Base-by-base conservation (phyloP, 1,140 invertebrate species). In the Caenorhabditis brenneri region DNA sequence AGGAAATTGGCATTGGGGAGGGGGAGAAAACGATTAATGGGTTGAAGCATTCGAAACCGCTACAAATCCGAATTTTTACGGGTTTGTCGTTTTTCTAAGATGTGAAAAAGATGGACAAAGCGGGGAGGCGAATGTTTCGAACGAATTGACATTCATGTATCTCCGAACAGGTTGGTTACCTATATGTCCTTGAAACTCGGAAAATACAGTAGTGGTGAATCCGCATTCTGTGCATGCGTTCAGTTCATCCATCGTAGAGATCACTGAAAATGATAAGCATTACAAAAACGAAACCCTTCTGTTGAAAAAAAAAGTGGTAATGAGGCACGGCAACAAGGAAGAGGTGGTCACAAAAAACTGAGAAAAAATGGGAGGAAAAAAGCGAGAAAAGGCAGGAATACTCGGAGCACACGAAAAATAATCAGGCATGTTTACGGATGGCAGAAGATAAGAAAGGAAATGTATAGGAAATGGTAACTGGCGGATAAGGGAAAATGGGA, bases 201-300 rank as follows among this genome's bases (percentile, higher is more conserved):
- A 65, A 39, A 85, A 49, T 42, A 58, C 49, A 48, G 49, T 69
- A 36, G 84, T 86, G 12, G 85, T 86, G 81, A 69, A 86, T 42
- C 85, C 85, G 39, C 85, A 86, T 69, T 84, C 80, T 53, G 79
- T 79, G 65, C 85, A 86, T 29, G 85, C 85, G 80, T 85, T 86
- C 48, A 86, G 42, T 49, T 86, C 85, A 36, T 81, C 84, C 85
- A 86, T 86, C 31, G 81, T 60, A 33, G 46, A 74, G 46, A 39
- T 60, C 74, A 46, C 74, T 65, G 22, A 69, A n/a, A 51, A 48
- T 82, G 80, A 55, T 51, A 82, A 51, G 46, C n/a, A 9, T 36
- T 33, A 24, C 7, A 42, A 74, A 74, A 6, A 24, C 48, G n/a
- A 65, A 36, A 65, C 5, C 53, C 65, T n/a, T n/a, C 65, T 74